Percentiles rank a stretch among this genome's conserved stretches.
These are phyloP conservation scores for crab-eating macaque (Macaca fascicularis) DNA, from an alignment of 2,113 vertebrate species.

Conservation along the genomic window T2T-MFA8v1.1 NC_088390.1:40918001-40918500, in stretches of 20 bases:
- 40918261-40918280: not conserved
- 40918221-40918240: not conserved
- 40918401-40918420: not conserved
- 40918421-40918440: not conserved
- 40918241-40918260: not conserved
- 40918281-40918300: not conserved
- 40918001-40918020: not conserved
- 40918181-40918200: not conserved
- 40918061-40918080: not conserved
- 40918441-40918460: not conserved
- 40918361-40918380: not conserved
- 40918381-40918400: not conserved
- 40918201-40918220: not conserved
- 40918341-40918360: not conserved
- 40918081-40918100: not conserved
- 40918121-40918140: not conserved
- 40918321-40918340: not conserved
- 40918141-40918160: not conserved
- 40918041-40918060: not conserved
- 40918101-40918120: too few relatives aligned
- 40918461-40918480: not conserved
- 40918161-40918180: not conserved
- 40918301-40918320: not conserved
- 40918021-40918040: constrained; percentile 21
- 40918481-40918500: not conserved